Conservation (phyloP, 2,113 vertebrate genomes). For the Pipa parva region DNA sequence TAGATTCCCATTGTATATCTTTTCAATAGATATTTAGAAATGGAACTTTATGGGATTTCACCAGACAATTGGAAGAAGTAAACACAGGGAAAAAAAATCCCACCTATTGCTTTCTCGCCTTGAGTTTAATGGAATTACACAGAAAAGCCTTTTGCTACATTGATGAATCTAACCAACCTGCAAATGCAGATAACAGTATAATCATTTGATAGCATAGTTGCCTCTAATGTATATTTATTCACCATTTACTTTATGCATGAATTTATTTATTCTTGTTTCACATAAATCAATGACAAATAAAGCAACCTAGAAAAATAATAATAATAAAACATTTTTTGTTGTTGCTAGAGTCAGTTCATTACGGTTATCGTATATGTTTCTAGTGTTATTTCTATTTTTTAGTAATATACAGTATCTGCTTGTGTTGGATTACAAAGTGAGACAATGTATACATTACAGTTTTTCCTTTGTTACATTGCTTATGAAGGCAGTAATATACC, state of each 20-base stretch:
- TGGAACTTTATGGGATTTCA: conserved; percentile 51
- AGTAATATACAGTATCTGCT: not conserved
- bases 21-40: conserved; percentile 73
- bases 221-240: conserved; percentile 76
- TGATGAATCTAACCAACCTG: conserved; percentile 92
- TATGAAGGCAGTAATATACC: too few species aligned
- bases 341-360: not conserved
- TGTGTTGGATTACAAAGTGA: too few species aligned
- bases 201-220: conserved; percentile 66
- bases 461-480: too few species aligned
- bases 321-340: conserved; percentile 34
- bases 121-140: conserved; percentile 68
- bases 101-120: conserved; percentile 45
- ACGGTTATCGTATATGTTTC: not conserved
- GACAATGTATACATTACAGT: conserved; percentile 57
- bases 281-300: conserved; percentile 82
- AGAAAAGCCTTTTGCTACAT: conserved; percentile 65
- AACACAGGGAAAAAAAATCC: conserved; percentile 43
- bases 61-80: conserved; percentile 36
- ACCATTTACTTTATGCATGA: conserved; percentile 73
- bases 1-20: conserved; percentile 67
- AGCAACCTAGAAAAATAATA: conserved; percentile 60
- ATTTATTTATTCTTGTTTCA: conserved; percentile 67
- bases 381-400: not conserved
- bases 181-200: conserved; percentile 89